Conservation (phyloP, 2,888 invertebrate genomes). For the Xanthia icteritia region DNA sequence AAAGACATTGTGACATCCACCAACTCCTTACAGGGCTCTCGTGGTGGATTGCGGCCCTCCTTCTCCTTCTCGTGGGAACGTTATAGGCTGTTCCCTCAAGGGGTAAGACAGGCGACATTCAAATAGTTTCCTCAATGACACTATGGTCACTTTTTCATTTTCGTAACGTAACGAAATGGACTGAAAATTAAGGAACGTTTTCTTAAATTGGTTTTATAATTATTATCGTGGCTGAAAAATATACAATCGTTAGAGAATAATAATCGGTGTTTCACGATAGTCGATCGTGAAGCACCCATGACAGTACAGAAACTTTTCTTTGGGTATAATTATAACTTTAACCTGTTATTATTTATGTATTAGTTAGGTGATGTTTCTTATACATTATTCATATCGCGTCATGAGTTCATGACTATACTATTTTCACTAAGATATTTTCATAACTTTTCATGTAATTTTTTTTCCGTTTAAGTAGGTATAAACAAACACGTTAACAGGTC, state of each 20-base stretch:
- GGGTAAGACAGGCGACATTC: not conserved
- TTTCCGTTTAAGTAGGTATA: not conserved
- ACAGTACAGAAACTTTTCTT: not conserved
- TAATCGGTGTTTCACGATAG: not conserved
- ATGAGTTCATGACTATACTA: not conserved
- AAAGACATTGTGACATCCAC: not conserved
- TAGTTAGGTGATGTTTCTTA: not conserved
- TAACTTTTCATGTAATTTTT: conserved; percentile 12
- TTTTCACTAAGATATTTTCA: no score
- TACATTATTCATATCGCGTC: not conserved
- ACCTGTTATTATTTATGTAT: not conserved
- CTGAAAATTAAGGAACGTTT: not conserved
- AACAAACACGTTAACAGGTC: not conserved
- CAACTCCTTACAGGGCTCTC: not conserved
- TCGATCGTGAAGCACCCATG: conserved; percentile 32
- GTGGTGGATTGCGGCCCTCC: not conserved
- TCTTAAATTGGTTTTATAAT: not conserved
- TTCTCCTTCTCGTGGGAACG: no score
- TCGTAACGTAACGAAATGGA: not conserved
- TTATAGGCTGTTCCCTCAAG: not conserved
- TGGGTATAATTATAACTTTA: not conserved
- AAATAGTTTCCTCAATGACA: not conserved
- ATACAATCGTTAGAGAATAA: not conserved
- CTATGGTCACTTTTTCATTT: not conserved
- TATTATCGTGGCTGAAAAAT: not conserved